phyloP scores from a whole-genome alignment of 64 coral and sea anemone species.

The Trachythela sp. region DNA sequence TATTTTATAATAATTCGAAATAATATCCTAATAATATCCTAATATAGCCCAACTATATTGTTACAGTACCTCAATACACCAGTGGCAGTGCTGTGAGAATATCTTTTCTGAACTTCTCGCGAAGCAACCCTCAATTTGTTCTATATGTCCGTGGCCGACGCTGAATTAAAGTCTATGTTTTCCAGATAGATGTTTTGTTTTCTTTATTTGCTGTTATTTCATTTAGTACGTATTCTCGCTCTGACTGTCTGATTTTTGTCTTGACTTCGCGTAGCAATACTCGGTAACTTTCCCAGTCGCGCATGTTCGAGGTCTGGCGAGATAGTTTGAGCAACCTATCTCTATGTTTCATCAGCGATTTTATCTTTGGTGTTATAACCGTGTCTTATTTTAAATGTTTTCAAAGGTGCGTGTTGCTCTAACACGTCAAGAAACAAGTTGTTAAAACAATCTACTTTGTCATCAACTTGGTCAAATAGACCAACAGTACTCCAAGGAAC shows the following conservation, averaged over 20 bases:
- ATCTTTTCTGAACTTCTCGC: too few species aligned
- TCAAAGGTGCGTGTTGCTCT: conserved; percentile 49
- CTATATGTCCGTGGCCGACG: too few species aligned
- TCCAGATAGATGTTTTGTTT: too few species aligned
- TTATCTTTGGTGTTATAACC: conserved; percentile 41
- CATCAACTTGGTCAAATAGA: conserved; percentile 15
- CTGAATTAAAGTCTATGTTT: too few species aligned
- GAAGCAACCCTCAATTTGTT: too few species aligned
- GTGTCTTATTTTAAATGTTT: conserved; percentile 22
- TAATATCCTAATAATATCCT: too few species aligned
- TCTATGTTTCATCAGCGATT: conserved; percentile 30
- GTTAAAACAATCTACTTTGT: conserved; percentile 42
- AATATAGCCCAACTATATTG: too few species aligned
- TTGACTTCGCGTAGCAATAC: background rate
- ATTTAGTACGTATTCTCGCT: background rate
- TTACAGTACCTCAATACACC: too few species aligned
- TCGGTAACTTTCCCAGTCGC: background rate
- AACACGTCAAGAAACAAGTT: conserved; percentile 28
- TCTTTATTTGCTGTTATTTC: conserved; percentile 23
- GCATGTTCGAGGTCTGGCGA: background rate
- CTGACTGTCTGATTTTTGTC: conserved; percentile 1
- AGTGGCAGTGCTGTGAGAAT: too few species aligned
- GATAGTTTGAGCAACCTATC: background rate
- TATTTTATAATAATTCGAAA: too few species aligned
- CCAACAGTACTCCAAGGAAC: too few species aligned